Evolutionary conservation across 2,113 vertebrate genomes (phyloP).

Genomic region (Geococcyx californianus): DNA sequence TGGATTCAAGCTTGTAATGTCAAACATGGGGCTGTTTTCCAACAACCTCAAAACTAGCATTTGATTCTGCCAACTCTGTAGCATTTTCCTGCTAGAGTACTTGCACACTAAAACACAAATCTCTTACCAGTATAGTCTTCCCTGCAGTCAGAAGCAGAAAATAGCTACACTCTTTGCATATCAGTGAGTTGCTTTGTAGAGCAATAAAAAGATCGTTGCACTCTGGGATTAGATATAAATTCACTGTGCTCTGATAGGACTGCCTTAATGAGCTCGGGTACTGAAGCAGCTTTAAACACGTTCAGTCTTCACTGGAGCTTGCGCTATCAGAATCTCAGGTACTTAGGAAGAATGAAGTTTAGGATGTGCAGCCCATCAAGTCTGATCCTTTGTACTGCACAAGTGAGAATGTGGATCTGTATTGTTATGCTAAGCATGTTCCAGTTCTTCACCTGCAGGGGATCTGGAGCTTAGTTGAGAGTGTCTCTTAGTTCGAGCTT

Average conservation of each 20-base stretch:
- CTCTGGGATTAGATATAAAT: neutral
- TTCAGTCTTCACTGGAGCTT: neutral
- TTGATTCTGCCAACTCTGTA: neutral
- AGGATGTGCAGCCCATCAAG: neutral
- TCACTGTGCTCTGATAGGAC: accelerated
- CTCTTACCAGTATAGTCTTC: neutral
- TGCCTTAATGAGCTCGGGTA: neutral
- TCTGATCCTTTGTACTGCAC: neutral
- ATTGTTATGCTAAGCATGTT: neutral
- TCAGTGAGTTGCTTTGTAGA: neutral
- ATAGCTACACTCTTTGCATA: neutral
- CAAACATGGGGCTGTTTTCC: neutral
- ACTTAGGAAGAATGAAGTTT: neutral
- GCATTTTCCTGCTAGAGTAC: neutral
- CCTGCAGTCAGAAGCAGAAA: neutral
- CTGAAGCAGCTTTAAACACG: neutral
- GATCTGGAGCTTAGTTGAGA: neutral
- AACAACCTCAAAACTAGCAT: neutral
- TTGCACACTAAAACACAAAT: neutral
- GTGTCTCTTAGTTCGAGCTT: neutral
- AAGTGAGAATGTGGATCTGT: neutral
- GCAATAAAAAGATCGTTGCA: neutral
- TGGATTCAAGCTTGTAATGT: neutral
- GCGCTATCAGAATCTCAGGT: neutral
- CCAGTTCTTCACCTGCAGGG: neutral